phyloP scores from a whole-genome alignment of 2,113 vertebrate species.

The Xenopus borealis region DNA sequence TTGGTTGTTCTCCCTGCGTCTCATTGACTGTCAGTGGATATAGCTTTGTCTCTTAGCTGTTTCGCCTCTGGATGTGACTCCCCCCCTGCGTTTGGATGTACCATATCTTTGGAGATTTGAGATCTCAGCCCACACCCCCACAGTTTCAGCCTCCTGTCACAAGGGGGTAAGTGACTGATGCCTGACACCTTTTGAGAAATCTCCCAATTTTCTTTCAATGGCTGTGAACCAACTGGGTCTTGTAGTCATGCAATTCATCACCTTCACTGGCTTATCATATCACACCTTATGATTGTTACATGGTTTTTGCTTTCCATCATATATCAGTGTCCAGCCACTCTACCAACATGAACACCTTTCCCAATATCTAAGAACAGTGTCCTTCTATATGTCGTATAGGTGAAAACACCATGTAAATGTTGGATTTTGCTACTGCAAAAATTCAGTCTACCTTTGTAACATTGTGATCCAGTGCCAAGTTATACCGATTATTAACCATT shows the following conservation, averaged over 20 bases:
- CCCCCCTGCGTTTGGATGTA: conserved; percentile 16
- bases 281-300: background rate
- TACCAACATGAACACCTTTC: too few species aligned
- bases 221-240: background rate
- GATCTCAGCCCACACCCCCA: conserved; percentile 5
- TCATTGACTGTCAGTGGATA: background rate
- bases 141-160: conserved; percentile 25
- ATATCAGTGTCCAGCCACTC: too few species aligned
- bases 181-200: background rate
- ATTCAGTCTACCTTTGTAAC: too few species aligned
- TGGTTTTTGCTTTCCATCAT: too few species aligned
- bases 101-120: conserved; percentile 16
- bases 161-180: conserved; percentile 14
- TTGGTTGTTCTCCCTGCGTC: background rate
- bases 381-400: too few species aligned
- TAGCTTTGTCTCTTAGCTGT: conserved; percentile 8
- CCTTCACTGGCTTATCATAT: background rate
- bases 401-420: too few species aligned
- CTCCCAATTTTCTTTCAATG: background rate
- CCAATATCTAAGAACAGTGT: too few species aligned
- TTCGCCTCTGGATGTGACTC: conserved; percentile 16
- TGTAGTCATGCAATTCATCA: background rate
- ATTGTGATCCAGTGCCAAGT: too few species aligned
- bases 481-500: too few species aligned
- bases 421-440: too few species aligned